Conservation (phyloP, 2,797 vertebrate genomes). For the Eutrigla gurnardus region DNA sequence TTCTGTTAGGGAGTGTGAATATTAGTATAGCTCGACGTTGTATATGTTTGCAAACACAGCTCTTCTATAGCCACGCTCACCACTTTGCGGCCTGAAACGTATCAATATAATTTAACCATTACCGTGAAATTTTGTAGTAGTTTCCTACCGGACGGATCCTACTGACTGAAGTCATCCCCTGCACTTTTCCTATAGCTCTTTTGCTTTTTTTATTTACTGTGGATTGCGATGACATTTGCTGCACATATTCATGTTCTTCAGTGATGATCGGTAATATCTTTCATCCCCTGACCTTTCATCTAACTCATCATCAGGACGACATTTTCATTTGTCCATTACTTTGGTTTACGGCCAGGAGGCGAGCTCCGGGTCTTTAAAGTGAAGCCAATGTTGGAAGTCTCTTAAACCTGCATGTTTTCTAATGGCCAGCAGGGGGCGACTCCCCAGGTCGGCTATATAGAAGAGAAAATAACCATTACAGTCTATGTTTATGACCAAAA, state of each 20-base stretch:
- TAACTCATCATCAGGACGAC: background rate
- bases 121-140: too few species aligned
- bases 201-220: background rate
- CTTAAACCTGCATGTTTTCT: too few species aligned
- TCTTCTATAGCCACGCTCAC: too few species aligned
- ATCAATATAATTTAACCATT: too few species aligned
- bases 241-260: background rate
- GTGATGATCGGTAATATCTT: background rate
- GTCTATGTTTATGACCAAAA: too few species aligned
- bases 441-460: background rate
- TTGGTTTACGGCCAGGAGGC: background rate
- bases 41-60: background rate
- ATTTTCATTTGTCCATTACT: background rate
- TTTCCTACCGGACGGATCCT: background rate
- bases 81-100: too few species aligned
- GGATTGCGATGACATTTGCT: background rate
- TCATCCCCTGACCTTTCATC: background rate
- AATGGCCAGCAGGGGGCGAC: too few species aligned
- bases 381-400: background rate
- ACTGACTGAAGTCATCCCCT: background rate
- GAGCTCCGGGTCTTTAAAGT: too few species aligned
- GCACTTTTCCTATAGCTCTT: background rate
- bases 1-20: conserved; percentile 22
- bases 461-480: background rate
- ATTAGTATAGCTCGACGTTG: background rate